phyloP scores from a whole-genome alignment of 1,140 invertebrate genomes.

The Zaprionus africanus region DNA sequence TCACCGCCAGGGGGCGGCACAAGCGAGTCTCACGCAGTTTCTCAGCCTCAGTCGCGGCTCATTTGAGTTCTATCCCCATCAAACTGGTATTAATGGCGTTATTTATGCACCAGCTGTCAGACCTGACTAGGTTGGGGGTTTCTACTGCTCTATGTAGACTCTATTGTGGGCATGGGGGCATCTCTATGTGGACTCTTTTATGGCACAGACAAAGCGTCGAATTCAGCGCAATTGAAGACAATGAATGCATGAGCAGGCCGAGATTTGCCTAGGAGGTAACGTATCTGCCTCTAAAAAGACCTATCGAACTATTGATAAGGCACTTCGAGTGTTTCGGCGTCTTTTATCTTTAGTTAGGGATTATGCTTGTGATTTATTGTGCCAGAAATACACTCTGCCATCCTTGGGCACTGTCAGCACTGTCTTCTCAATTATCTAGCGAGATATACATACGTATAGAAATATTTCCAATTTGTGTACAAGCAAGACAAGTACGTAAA shows the following conservation, averaged over 20 bases:
- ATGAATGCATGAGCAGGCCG: background rate
- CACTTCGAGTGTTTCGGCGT: background rate
- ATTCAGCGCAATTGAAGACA: conserved; percentile 31
- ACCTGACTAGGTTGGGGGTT: conserved; percentile 13
- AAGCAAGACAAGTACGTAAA: conserved; percentile 25
- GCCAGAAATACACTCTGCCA: background rate
- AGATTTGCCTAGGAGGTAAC: background rate
- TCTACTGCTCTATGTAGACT: conserved; percentile 3
- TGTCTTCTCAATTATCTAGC: background rate
- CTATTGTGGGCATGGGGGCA: background rate
- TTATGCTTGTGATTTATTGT: conserved; percentile 26
- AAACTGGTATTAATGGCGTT: conserved; percentile 41
- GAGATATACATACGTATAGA: conserved; percentile 1
- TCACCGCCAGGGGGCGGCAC: conserved; percentile 29
- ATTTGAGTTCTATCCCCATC: conserved; percentile 36
- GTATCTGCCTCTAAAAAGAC: background rate
- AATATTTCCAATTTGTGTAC: conserved; percentile 34
- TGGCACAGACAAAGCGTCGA: conserved; percentile 14
- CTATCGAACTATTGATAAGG: background rate
- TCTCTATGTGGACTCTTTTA: too few species aligned
- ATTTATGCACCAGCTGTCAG: conserved; percentile 29
- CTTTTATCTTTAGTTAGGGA: conserved; percentile 23
- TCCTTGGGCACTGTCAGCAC: conserved; percentile 2
- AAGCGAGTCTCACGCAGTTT: background rate
- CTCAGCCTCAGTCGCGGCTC: background rate